Base-by-base conservation (phyloP, 2,113 vertebrate species). In the Dinomys branickii region DNA sequence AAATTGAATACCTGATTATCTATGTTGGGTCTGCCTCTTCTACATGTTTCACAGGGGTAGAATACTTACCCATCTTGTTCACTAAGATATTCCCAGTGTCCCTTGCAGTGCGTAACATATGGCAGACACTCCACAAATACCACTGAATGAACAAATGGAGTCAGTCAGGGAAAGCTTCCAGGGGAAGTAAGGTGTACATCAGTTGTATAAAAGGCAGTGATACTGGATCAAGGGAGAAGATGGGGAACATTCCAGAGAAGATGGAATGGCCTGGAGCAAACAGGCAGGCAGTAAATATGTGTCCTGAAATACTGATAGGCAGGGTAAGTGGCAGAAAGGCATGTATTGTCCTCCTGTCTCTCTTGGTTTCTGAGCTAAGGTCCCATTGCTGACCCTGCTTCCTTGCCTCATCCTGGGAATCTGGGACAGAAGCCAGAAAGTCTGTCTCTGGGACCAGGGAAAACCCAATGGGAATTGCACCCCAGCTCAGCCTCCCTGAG, bases 121-220 rank as follows among this genome's bases (percentile, higher is more conserved):
- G 3, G 22, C 61, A 63, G 30, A 69, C 19, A 33, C 67, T 30
- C 44, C 41, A 24, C 16, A 71, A 61, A 56, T 28, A 73, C 6
- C 24, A 22, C 12, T 24, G 19, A 92, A 16, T 89, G 5, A 67
- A 30, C 54, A 52, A 47, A 69, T 54, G 84, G 38, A 71, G 44
- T 44, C 59, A 78, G 52, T 56, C 56, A 47, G 56, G 86, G 82
- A 92, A 86, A 75, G 33, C 75, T 93, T 69, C 91, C 87, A 77
- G 41, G 94, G 33, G 84, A 80, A 50, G 67, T 69, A 14, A 75
- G 44, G 6, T 24, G 8, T 12, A 50, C 10, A 41, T 7, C 26
- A 30, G 13, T 63, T 50, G 94, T 84, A 88, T 2, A 20, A 61
- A 87, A 94, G 22, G 33, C 65, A 58, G 35, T 58, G 19, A 5